phyloP scores from a whole-genome alignment of 2,113 vertebrate genomes.

The Siniperca knerii region DNA sequence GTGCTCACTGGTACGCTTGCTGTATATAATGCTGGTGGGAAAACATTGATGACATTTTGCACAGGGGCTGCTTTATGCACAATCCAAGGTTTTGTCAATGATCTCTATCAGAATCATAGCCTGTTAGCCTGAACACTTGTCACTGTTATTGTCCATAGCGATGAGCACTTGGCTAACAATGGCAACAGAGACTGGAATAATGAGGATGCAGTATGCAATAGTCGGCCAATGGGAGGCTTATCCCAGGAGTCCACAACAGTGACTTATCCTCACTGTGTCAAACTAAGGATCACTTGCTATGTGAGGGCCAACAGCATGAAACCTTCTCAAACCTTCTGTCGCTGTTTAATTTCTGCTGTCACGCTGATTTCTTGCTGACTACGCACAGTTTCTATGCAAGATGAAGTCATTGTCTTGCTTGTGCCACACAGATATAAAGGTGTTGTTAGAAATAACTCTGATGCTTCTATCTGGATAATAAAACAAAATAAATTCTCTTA shows the following conservation, averaged over 20 bases:
- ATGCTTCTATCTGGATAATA: background rate
- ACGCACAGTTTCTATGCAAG: background rate
- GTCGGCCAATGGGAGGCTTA: background rate
- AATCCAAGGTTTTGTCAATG: constrained; percentile 7
- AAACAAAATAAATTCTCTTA: background rate
- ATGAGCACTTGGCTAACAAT: constrained; percentile 17
- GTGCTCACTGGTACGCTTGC: background rate
- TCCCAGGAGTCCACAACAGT: constrained; percentile 20
- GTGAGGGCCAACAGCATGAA: constrained; percentile 12
- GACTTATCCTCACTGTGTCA: constrained; percentile 29
- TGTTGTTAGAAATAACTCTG: background rate
- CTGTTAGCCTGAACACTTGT: background rate
- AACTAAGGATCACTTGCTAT: constrained; percentile 36
- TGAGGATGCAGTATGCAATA: constrained; percentile 1
- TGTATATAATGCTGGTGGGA: constrained; percentile 9
- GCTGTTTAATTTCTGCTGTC: constrained; percentile 4
- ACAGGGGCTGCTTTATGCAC: background rate
- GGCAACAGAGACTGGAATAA: constrained; percentile 7
- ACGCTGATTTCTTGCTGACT: constrained; percentile 1
- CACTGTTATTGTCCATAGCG: background rate
- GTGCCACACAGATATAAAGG: background rate
- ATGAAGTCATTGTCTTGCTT: background rate
- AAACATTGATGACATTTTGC: constrained; percentile 17
- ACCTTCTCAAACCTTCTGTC: constrained; percentile 8
- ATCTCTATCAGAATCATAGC: background rate